Evolutionary conservation across 2,888 invertebrate genomes (phyloP).

Genomic region (Ellobium chinense): DNA sequence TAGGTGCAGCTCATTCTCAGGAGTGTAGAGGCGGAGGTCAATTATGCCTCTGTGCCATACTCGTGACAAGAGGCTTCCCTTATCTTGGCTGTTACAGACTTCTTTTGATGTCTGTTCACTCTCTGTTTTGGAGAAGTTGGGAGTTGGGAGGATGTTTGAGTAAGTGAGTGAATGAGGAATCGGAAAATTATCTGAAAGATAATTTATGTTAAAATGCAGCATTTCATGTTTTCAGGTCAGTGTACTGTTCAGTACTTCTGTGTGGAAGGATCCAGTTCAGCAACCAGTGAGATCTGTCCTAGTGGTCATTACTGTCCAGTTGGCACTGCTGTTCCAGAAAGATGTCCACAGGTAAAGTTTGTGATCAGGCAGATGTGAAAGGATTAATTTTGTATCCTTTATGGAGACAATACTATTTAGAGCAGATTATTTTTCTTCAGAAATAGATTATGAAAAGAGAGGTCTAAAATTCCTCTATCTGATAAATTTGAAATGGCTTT

Average conservation of each 20-base stretch:
- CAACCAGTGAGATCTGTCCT: constrained; percentile 63
- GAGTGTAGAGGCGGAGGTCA: no score
- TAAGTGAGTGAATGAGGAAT: neutral
- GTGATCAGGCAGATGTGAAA: neutral
- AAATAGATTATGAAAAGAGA: no score
- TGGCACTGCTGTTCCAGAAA: constrained; percentile 63
- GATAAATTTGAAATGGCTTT: no score
- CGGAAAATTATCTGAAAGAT: neutral
- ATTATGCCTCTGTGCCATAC: no score
- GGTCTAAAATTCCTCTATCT: no score
- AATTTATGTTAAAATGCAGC: neutral
- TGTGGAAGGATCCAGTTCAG: constrained; percentile 65
- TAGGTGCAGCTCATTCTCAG: no score
- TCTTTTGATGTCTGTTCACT: no score
- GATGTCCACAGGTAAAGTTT: constrained; percentile 69
- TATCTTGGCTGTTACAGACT: no score
- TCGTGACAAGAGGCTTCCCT: no score
- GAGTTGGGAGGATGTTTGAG: neutral
- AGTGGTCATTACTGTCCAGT: constrained; percentile 68
- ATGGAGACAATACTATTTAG: no score
- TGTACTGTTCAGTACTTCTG: constrained; percentile 73
- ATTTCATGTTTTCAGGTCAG: constrained; percentile 55
- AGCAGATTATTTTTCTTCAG: no score
- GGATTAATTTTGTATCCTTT: no score
- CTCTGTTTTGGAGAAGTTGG: neutral